Evolutionary conservation across 2,113 vertebrate genomes (phyloP), one percentile per base, ranked within the genome.

Genomic region (Rhinoptilus africanus): DNA sequence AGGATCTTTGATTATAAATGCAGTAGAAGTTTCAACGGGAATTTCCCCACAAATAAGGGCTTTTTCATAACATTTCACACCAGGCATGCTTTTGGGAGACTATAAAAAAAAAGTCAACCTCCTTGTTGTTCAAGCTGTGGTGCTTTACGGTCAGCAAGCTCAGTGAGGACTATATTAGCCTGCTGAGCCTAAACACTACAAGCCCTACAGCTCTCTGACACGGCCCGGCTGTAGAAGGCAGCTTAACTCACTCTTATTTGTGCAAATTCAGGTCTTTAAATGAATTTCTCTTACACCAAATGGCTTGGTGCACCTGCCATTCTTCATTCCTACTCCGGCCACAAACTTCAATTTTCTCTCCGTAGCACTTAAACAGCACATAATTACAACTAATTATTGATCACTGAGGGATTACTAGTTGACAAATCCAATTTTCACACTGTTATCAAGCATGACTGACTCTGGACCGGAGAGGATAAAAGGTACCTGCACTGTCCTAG

Each of bases 351-450:
- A 79, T 96, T 89, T 92, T 87, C 76, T 74, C 63, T 53, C 72
- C 56, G 11, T 47, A 62, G 86, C 94, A 54, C 67, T 97, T 88
- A 56, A 94, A 91, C 35, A 51, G 89, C 1, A 0, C 89, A 23
- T 95, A 97, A 97, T 97, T 97, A 95, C 93, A 92, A 79, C 87
- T 95, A 97, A 97, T 97, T 95, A 97, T 95, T 3, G 93, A 97
- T 97, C 96, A 95, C 92, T 14, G 45, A 95, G 93, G 97, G 80
- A 95, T 97, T 95, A 94, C 95, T 10, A 77, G 95, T 97, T 97
- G 97, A 97, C 97, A 97, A 97, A 97, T 97, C 85, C 88, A 95
- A 95, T 97, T 97, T 96, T 66, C 95, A 91, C 85, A 5, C 68
- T 51, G 75, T 73, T 81, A 82, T 37, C 71, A 57, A 95, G 95